Base-by-base conservation (phyloP, 2,797 vertebrate genomes). In the Hafferia zeledoni region DNA sequence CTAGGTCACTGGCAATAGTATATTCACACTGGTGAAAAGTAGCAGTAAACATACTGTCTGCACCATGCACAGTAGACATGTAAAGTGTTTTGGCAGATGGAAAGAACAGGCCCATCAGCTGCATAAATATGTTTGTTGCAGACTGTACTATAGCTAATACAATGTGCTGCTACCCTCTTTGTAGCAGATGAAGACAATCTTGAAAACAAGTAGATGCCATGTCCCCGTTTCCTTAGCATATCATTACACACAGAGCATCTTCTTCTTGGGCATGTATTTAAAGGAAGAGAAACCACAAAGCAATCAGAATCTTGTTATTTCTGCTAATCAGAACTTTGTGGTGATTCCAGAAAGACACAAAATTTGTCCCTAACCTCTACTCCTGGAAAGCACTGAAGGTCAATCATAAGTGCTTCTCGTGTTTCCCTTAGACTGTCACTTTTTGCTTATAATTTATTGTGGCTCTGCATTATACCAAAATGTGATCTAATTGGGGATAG, bases 231-330 rank as follows among this genome's bases (percentile, higher is more conserved):
- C 35, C 70, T 83, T 43, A 71, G 31, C 14, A 33, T 68, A 68
- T 47, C 50, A 23, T 71, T 65, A 59, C 33, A 53, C 10, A 65
- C 44, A 71, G 17, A 82, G 2, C 57, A 5, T 83, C 84, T 83
- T 89, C 59, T 94, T 39, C 57, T 76, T 88, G 53, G 24, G 15
- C 8, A 23, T 44, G 13, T 60, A 70, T 23, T 79, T 92, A 72
- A 91, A 69, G 47, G 27, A 77, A 67, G 57, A 79, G 25, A 90
- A 88, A 49, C 47, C 37, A 59, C 37, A 82, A 81, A 81, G 8
- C 74, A 91, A 69, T 76, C n/a, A 70, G 53, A 28, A 56, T 72
- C 50, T 84, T 30, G 17, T 86, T 90, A 79, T 67, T 95, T 90
- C 61, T 79, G 33, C 41, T 87, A 50, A 59, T 83, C 46, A 59